Conservation (phyloP, 2,113 vertebrate species). For the Rafetus swinhoei region DNA sequence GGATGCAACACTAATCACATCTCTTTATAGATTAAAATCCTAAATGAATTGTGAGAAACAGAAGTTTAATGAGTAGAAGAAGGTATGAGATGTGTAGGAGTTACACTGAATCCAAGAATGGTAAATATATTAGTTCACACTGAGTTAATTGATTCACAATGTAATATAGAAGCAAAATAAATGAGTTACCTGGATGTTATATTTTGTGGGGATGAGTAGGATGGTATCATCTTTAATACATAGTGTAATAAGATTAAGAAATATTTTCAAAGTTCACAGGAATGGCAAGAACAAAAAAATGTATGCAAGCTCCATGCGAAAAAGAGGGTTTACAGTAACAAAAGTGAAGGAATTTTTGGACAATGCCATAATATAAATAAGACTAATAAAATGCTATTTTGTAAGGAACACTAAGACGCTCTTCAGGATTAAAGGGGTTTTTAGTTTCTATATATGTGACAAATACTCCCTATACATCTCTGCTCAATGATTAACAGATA, state of each 20-base stretch:
- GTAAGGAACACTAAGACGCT: constrained; percentile 13
- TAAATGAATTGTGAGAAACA: not conserved
- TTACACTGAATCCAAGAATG: not conserved
- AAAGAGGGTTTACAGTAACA: constrained; percentile 8
- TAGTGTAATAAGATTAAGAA: not conserved
- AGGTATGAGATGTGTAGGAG: not conserved
- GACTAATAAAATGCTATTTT: constrained; percentile 27
- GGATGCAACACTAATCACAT: not conserved
- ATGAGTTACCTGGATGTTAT: not conserved
- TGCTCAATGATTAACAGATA: not conserved
- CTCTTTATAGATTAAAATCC: not conserved
- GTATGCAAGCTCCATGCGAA: not conserved
- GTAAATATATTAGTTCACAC: not conserved
- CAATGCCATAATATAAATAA: not conserved
- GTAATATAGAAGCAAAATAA: not conserved
- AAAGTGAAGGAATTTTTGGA: not conserved
- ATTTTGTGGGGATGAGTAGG: not conserved
- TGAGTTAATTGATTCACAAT: not conserved
- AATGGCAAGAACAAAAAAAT: not conserved
- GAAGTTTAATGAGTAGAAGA: not conserved
- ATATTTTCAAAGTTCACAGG: not conserved
- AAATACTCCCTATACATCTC: not conserved
- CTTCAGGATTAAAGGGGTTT: constrained; percentile 22
- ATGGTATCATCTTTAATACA: not conserved
- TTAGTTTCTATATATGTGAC: constrained; percentile 18